Percentiles rank a stretch among this genome's conserved stretches.
phyloP scores from a whole-genome alignment of 2,113 vertebrate species.

The Paralichthys olivaceus region DNA sequence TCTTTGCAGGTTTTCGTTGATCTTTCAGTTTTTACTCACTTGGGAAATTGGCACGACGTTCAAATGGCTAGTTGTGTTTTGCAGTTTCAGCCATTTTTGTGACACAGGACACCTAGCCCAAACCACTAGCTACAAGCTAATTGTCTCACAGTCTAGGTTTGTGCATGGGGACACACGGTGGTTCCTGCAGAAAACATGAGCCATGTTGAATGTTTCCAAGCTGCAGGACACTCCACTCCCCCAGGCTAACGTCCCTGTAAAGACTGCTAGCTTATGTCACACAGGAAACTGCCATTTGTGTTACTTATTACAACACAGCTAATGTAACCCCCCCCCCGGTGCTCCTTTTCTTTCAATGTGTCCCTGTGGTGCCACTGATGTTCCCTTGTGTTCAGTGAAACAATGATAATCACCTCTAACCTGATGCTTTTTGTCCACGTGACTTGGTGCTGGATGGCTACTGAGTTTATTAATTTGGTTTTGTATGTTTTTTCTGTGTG shows the following conservation, averaged over 20 bases:
- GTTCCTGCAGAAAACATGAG: not conserved
- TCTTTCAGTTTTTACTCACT: not conserved
- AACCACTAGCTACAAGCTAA: not conserved
- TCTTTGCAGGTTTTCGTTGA: constrained; percentile 8
- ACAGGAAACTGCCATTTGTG: constrained; percentile 11
- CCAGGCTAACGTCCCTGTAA: constrained; percentile 8
- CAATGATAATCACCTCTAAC: constrained; percentile 67
- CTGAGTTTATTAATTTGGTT: constrained; percentile 99
- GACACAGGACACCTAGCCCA: constrained; percentile 20
- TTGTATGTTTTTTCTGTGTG: constrained; percentile 99
- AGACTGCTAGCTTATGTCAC: not conserved
- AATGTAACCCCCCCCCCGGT: constrained; percentile 31
- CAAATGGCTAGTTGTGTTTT: constrained; percentile 19
- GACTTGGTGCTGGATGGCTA: constrained; percentile 94
- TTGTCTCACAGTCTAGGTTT: constrained; percentile 14
- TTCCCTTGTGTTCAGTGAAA: constrained; percentile 64
- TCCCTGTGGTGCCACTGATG: constrained; percentile 67
- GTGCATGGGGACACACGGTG: constrained; percentile 47
- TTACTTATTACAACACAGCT: constrained; percentile 37
- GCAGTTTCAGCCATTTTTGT: not conserved
- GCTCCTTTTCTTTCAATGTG: constrained; percentile 44
- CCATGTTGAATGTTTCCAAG: constrained; percentile 3
- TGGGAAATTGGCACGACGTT: constrained; percentile 18
- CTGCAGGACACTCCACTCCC: not conserved
- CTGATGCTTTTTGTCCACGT: constrained; percentile 84